A percentile compares a stretch with the other conserved stretches of the same genome.
Evolutionary conservation across 2,113 vertebrate species (phyloP).

Genomic region (Silurus glanis): DNA sequence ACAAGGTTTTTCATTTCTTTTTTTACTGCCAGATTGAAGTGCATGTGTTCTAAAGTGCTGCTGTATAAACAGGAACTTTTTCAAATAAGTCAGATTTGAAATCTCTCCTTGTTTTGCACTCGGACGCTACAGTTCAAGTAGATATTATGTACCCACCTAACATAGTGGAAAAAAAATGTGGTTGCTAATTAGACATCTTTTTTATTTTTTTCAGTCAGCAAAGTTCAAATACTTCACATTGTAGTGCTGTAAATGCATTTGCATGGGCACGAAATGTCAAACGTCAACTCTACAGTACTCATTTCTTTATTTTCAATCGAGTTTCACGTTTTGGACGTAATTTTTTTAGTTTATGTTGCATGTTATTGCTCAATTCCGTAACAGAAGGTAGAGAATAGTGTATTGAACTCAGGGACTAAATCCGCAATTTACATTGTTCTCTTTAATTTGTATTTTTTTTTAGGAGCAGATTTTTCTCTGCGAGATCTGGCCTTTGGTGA

Average conservation of each 20-base stretch:
- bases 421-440: too few relatives aligned
- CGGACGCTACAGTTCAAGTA: background rate
- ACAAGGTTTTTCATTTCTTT: background rate
- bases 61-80: conserved; percentile 7
- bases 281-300: background rate
- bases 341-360: conserved; percentile 1
- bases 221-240: conserved; percentile 2
- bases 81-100: conserved; percentile 17
- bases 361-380: background rate
- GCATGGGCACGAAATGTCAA: background rate
- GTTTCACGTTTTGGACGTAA: background rate
- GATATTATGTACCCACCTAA: background rate
- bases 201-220: background rate
- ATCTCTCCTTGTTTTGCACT: conserved; percentile 4
- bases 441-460: conserved; percentile 39
- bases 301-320: background rate
- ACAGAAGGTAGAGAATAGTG: too few relatives aligned
- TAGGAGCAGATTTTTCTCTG: conserved; percentile 89
- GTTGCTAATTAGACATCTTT: conserved; percentile 7
- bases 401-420: too few relatives aligned
- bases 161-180: background rate
- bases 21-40: background rate
- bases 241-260: background rate
- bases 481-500: conserved; percentile 88
- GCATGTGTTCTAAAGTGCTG: background rate